Evolutionary conservation across 37 sponge, comb jelly and placozoan genomes (phyloP).

Genomic region (Ianthella basta): DNA sequence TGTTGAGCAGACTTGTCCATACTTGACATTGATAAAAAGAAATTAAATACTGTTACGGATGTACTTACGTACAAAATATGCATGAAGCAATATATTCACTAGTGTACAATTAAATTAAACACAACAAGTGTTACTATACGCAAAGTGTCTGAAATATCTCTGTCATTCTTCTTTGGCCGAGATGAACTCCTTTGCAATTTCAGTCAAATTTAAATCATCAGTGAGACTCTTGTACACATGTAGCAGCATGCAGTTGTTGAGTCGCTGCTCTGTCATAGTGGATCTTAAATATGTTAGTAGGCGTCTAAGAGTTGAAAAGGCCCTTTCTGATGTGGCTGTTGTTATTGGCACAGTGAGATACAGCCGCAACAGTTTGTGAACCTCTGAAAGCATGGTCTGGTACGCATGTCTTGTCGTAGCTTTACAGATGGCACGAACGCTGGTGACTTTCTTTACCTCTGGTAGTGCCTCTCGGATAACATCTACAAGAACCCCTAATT

Average conservation of each 20-base stretch:
- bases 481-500: constrained; percentile 57
- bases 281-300: constrained; percentile 44
- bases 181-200: constrained; percentile 54
- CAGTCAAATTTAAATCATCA: constrained; percentile 15
- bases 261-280: constrained; percentile 46
- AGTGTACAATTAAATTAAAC: no score
- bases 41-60: no score
- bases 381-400: constrained; percentile 36
- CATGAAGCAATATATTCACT: no score
- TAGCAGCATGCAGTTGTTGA: constrained; percentile 49
- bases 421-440: constrained; percentile 49
- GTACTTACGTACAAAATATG: no score
- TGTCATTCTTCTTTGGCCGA: constrained; percentile 28
- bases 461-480: constrained; percentile 44
- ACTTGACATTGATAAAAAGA: no score
- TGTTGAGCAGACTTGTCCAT: no score
- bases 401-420: constrained; percentile 18
- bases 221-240: constrained; percentile 33
- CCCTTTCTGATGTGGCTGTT: constrained; percentile 49
- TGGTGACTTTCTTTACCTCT: constrained; percentile 33
- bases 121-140: no score
- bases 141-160: constrained; percentile 47
- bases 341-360: constrained; percentile 64
- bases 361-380: constrained; percentile 57
- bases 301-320: constrained; percentile 46